These are phyloP conservation scores for Damaliscus lunatus DNA, from an alignment of 2,113 vertebrate species.

Conservation along the genomic window DNA sequence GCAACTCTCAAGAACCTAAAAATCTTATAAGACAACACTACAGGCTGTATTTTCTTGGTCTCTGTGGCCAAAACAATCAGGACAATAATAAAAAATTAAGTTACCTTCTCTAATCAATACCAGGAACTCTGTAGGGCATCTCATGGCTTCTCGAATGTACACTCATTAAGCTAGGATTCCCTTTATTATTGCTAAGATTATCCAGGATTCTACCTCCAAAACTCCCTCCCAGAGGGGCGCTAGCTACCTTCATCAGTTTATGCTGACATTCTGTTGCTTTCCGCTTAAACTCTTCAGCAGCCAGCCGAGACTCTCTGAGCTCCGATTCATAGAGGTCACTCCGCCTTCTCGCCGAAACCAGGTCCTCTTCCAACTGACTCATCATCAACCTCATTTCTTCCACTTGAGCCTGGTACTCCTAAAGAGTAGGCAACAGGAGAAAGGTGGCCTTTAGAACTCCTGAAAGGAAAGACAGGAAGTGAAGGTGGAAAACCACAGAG, in stretches of 20 bases:
- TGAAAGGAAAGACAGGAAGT: neutral
- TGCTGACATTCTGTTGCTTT: slow-evolving; percentile 95
- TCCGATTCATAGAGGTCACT: slow-evolving; percentile 97
- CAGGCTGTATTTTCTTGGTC: neutral
- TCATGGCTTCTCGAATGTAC: neutral
- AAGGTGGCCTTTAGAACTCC: neutral
- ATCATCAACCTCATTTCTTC: slow-evolving; percentile 98
- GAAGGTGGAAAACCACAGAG: slow-evolving; percentile 1
- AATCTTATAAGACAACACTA: neutral
- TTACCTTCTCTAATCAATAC: neutral
- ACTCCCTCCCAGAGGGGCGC: neutral
- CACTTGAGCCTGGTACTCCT: slow-evolving; percentile 98
- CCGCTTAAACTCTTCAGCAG: slow-evolving; percentile 94
- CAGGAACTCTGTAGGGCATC: neutral
- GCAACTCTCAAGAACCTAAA: neutral
- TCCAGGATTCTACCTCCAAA: neutral
- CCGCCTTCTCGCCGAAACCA: slow-evolving; percentile 94
- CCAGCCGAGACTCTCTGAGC: slow-evolving; percentile 93
- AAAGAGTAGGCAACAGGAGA: slow-evolving; percentile 35
- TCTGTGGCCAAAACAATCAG: neutral
- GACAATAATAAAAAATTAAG: neutral
- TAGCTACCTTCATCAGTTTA: slow-evolving; percentile 92
- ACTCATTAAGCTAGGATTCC: neutral
- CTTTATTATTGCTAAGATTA: neutral
- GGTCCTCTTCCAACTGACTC: slow-evolving; percentile 96